These are phyloP conservation scores for Melipona bicolor DNA, from an alignment of 2,888 invertebrate genomes.

Conservation along the genomic window DNA sequence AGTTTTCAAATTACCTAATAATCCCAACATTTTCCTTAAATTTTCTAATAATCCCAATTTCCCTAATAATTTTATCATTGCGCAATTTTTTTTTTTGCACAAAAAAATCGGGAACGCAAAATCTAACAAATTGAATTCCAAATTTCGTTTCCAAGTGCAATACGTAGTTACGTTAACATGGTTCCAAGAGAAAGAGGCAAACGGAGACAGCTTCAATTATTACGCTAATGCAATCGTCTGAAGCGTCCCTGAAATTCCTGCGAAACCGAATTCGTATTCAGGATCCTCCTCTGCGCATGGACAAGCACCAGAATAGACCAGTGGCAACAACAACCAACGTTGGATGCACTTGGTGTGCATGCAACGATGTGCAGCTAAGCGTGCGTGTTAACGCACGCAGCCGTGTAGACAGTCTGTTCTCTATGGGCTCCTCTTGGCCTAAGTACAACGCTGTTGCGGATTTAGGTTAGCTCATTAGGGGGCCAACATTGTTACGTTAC, in stretches of 20 bases:
- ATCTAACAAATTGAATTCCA: not conserved
- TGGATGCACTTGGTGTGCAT: constrained; percentile 29
- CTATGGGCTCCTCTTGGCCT: not conserved
- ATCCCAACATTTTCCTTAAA: too few species aligned
- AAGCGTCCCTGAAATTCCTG: constrained; percentile 22
- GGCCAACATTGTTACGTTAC: not conserved
- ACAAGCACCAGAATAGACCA: not conserved
- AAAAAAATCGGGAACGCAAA: not conserved
- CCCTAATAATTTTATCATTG: not conserved
- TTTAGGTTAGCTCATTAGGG: constrained; percentile 10
- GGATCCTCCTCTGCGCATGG: not conserved
- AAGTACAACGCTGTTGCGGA: constrained; percentile 29
- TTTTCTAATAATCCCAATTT: too few species aligned
- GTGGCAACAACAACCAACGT: not conserved
- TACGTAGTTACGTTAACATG: not conserved
- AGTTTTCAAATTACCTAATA: too few species aligned
- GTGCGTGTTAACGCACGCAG: constrained; percentile 31
- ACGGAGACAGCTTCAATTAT: constrained; percentile 19
- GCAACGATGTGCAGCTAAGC: constrained; percentile 15
- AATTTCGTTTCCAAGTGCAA: too few species aligned
- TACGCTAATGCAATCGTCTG: constrained; percentile 30
- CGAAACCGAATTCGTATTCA: not conserved
- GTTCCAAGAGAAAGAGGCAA: not conserved
- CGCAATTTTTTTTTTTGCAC: not conserved
- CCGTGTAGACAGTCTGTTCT: constrained; percentile 3